Conservation (phyloP, 2,113 vertebrate genomes). For the Chionomys nivalis region DNA sequence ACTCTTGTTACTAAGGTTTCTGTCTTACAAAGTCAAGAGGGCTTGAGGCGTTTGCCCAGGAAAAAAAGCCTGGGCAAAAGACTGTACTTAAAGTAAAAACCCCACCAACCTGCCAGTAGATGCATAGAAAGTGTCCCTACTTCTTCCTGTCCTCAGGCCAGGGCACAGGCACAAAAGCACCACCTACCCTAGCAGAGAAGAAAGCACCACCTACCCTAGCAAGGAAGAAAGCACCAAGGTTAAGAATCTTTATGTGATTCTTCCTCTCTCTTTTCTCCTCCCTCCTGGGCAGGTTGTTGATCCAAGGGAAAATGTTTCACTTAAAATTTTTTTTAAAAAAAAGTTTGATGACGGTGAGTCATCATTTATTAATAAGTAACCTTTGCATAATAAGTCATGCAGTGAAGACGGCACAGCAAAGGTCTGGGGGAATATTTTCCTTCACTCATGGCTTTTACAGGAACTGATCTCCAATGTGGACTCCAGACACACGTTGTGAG, state of each 20-base stretch:
- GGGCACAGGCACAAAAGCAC: neutral
- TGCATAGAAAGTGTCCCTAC: neutral
- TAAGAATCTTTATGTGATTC: neutral
- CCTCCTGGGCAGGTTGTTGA: neutral
- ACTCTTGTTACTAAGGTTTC: conserved; percentile 8
- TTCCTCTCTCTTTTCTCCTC: neutral
- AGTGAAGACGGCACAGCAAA: conserved; percentile 19
- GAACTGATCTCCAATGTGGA: neutral
- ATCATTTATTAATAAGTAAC: conserved; percentile 13
- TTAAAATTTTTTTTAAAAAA: neutral
- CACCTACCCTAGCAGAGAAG: neutral
- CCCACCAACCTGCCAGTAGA: neutral
- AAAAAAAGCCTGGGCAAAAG: neutral
- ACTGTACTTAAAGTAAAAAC: neutral
- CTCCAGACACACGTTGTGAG: neutral
- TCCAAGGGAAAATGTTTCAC: conserved; percentile 23
- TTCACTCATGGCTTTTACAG: neutral
- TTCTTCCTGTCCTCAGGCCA: neutral
- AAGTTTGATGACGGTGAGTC: neutral
- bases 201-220: neutral
- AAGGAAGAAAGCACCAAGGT: neutral
- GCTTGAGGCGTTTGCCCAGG: neutral
- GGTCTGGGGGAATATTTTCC: neutral
- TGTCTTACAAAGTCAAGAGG: conserved; percentile 19
- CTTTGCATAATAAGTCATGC: neutral